phyloP scores from a whole-genome alignment of 2,888 invertebrate species.

The Sepioteuthis lessoniana region DNA sequence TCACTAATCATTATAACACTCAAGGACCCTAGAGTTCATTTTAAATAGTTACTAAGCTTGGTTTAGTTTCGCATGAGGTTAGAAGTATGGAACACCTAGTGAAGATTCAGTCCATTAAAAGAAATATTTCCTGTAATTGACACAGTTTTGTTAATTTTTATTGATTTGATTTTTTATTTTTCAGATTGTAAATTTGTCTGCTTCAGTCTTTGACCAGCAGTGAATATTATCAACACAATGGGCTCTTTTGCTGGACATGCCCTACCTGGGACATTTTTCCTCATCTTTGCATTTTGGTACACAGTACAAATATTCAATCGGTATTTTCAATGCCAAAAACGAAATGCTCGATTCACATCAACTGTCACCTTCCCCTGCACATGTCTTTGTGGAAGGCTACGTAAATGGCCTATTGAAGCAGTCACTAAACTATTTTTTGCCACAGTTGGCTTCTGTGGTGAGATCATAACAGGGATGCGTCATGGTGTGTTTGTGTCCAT shows the following conservation, averaged over 20 bases:
- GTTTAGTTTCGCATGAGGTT: too few species aligned
- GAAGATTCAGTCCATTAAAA: too few species aligned
- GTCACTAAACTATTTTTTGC: constrained; percentile 59
- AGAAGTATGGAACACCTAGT: too few species aligned
- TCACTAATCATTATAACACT: too few species aligned
- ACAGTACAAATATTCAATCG: constrained; percentile 64
- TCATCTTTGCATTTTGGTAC: constrained; percentile 71
- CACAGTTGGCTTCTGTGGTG: constrained; percentile 58
- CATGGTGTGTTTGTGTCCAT: constrained; percentile 71
- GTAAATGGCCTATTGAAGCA: constrained; percentile 61
- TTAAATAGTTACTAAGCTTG: too few species aligned
- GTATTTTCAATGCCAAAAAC: constrained; percentile 62
- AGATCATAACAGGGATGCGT: constrained; percentile 72
- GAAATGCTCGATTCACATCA: constrained; percentile 60
- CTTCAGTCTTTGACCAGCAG: neutral
- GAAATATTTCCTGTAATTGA: too few species aligned
- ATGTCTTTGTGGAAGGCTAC: constrained; percentile 62
- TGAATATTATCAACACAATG: constrained; percentile 64
- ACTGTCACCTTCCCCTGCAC: constrained; percentile 62
- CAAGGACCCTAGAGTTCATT: too few species aligned
- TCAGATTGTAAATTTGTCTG: neutral
- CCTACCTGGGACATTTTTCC: constrained; percentile 76
- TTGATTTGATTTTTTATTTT: neutral
- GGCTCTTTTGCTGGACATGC: constrained; percentile 76
- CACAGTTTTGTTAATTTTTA: too few species aligned